phyloP scores from a whole-genome alignment of 2,113 vertebrate species.

The Aegotheles bennettii region DNA sequence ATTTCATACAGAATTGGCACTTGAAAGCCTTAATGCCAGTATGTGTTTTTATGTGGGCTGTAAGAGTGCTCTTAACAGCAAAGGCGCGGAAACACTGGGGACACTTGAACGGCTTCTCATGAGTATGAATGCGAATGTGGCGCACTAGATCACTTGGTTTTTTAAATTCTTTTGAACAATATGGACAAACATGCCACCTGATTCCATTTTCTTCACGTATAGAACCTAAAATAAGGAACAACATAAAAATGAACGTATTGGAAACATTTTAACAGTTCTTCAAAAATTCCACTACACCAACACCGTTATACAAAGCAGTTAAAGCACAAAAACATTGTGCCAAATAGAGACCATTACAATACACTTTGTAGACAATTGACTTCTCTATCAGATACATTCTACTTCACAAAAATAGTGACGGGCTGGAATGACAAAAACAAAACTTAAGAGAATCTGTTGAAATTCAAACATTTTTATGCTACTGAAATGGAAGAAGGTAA shows the following conservation, averaged over 20 bases:
- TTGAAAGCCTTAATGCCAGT: constrained; percentile 96
- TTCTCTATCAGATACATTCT: not conserved
- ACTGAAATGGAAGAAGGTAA: not conserved
- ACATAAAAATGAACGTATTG: not conserved
- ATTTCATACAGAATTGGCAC: constrained; percentile 95
- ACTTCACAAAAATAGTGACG: not conserved
- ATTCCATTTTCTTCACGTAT: constrained; percentile 93
- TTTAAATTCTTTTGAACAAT: constrained; percentile 96
- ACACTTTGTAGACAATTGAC: not conserved
- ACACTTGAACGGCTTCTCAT: constrained; percentile 98
- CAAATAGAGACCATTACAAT: not conserved
- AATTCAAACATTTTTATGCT: not conserved
- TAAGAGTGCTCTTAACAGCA: constrained; percentile 97
- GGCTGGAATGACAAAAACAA: not conserved
- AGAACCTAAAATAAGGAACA: constrained; percentile 78
- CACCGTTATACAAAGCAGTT: not conserved
- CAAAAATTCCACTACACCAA: not conserved
- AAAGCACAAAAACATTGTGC: not conserved
- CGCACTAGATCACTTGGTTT: constrained; percentile 97
- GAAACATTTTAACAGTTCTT: not conserved
- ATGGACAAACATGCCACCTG: constrained; percentile 95
- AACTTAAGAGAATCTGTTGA: not conserved
- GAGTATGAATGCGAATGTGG: constrained; percentile 97
- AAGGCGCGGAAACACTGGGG: constrained; percentile 97
- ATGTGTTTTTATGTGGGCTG: constrained; percentile 97